Base-by-base conservation (phyloP, 2,797 vertebrate genomes). In the Ctenochaetus hawaiiensis region DNA sequence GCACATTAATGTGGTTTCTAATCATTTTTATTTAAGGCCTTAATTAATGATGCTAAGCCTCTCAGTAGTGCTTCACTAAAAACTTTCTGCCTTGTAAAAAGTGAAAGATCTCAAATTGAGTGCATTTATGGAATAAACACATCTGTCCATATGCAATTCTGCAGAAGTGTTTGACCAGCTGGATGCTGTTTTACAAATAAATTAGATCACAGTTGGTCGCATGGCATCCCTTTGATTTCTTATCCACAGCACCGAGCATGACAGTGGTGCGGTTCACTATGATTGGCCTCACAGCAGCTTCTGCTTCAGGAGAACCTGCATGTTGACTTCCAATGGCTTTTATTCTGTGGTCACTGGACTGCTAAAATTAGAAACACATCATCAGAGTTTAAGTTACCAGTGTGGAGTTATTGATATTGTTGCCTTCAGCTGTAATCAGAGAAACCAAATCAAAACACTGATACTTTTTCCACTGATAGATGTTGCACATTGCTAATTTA, bases 131-230 rank as follows among this genome's bases (percentile, higher is more conserved):
- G 43, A 48, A 56, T 60, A 45, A 84, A 67, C 53, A 75, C 47
- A 78, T 77, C 61, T 78, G 41, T 54, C 18, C 37, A 39, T 59
- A 56, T 62, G 10, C 39, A 77, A 56, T 43, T 37, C 22, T 66
- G 44, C 54, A 49, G 26, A 72, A 62, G 57, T 60, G 59, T 75
- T 80, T 78, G 59, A 69, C 52, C 82, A 78, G 67, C 69, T 74
- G 72, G 52, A 73, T 84, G 75, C 65, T 70, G 77, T 66, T 65
- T 63, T 66, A n/a, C 65, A 86, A 78, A 85, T 82, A 79, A 63
- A 83, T 83, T 34, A 80, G 47, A 58, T 81, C 53, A 72, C 59
- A 54, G 69, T 82, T 53, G 34, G 45, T 77, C 81, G 53, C 69
- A 22, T 62, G 18, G 63, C 53, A 52, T 72, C 13, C 34, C 39